Base-by-base conservation (phyloP, 1,140 invertebrate genomes). In the Theocolax elegans region DNA sequence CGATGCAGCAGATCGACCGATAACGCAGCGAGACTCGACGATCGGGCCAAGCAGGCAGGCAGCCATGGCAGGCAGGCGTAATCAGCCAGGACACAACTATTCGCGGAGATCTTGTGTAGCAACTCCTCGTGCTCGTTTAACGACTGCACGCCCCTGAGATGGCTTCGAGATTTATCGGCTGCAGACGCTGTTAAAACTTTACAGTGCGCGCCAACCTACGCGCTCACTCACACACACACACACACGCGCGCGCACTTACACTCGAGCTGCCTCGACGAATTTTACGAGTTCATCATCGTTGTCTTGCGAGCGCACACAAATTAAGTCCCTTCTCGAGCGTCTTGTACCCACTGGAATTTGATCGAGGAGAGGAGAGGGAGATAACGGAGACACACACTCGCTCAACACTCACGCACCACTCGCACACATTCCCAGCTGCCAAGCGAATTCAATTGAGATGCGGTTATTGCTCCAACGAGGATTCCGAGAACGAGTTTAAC, bases 101-200 rank as follows among this genome's bases (percentile, higher is more conserved):
- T 54, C 49, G 15, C 49, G 40, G 7, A 31, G 25, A 46, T 62
- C 58, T 60, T 29, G 8, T 21, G 15, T 35, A 35, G 31, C 31
- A 35, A 35, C 44, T 1, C 19, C 23, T 10, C 4, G 0, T 60
- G n/a, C 1, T 12, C 27, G 29, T 7, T 67, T 67, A 67, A 67
- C 65, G 65, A 59, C 42, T 23, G 40, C 21, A 46, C 35, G 25
- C 12, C 27, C 13, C 7, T 46, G 15, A 42, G 38, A 31, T 38
- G 51, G 27, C 31, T 19, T 27, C 13, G 54, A 59, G 54, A 58
- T 67, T 67, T 67, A 67, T 59, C 53, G 65, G 49, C 23, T 38
- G 25, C 53, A 67, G 53, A 67, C 65, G 27, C 65, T 31, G 56
- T 40, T 38, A 59, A 46, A 58, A 67, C 25, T 67, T 58, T 31